Conservation (phyloP, 2,888 invertebrate genomes). For the Stenodera caucasica region DNA sequence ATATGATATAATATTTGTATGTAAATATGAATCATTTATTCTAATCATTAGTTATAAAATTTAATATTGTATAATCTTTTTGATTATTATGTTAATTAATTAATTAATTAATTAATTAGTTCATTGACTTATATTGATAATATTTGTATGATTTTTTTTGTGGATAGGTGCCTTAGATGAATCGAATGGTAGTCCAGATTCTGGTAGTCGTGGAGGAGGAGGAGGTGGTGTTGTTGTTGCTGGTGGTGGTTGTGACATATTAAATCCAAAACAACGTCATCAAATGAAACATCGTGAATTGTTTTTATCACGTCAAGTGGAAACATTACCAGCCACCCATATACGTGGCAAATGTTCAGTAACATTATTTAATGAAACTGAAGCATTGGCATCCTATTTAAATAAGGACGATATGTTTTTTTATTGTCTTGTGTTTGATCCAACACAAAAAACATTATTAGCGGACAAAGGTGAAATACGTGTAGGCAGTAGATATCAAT, state of each 20-base stretch:
- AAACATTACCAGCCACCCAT: slow-evolving; percentile 97
- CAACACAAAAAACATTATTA: slow-evolving; percentile 96
- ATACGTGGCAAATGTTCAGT: slow-evolving; percentile 99
- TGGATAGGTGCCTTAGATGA: slow-evolving; percentile 54
- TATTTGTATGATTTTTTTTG: not conserved
- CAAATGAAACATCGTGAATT: slow-evolving; percentile 97
- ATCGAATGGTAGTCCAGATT: slow-evolving; percentile 48
- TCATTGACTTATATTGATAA: not conserved
- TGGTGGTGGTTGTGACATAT: slow-evolving; percentile 59
- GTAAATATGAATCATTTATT: not conserved
- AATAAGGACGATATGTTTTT: slow-evolving; percentile 98
- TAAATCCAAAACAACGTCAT: slow-evolving; percentile 86
- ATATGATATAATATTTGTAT: not conserved
- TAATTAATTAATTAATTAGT: no score
- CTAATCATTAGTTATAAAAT: no score
- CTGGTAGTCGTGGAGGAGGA: slow-evolving; percentile 27
- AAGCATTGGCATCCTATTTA: slow-evolving; percentile 93
- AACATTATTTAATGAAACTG: slow-evolving; percentile 98
- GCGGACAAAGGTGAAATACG: slow-evolving; percentile 98
- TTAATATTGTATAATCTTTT: not conserved
- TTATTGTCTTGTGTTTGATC: slow-evolving; percentile 99
- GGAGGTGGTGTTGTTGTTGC: slow-evolving; percentile 47
- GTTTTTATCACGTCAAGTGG: slow-evolving; percentile 96
- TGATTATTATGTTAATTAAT: not conserved
- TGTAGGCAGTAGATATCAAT: slow-evolving; percentile 94